Conservation (phyloP, 2,797 vertebrate species). For the Paedocypris micromegethes region DNA sequence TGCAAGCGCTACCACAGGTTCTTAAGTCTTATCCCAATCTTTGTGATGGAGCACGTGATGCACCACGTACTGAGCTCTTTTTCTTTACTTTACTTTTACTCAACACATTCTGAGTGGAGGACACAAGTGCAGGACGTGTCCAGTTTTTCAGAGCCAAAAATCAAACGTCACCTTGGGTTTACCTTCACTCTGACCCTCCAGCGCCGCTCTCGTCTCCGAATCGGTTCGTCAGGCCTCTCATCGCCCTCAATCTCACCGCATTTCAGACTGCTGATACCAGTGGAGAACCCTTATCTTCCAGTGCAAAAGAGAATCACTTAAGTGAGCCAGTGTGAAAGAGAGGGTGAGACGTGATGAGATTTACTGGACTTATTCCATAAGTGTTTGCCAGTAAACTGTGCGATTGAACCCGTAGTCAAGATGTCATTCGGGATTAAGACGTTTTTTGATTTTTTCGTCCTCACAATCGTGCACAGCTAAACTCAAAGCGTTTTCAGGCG, state of each 20-base stretch:
- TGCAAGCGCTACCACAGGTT: too few species aligned
- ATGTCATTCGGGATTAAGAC: not conserved
- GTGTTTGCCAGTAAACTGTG: not conserved
- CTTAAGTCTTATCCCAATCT: too few species aligned
- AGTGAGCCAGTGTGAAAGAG: conserved; percentile 15
- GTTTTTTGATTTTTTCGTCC: not conserved
- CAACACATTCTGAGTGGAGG: too few species aligned
- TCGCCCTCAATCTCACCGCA: not conserved
- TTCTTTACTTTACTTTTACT: too few species aligned
- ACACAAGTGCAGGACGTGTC: too few species aligned
- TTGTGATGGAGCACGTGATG: too few species aligned
- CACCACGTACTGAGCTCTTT: too few species aligned
- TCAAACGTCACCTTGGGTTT: conserved; percentile 39
- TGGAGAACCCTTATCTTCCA: conserved; percentile 4
- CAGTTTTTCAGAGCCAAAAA: conserved; percentile 1
- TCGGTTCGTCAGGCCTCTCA: conserved; percentile 22
- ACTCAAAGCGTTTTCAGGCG: conserved; percentile 28
- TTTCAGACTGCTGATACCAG: conserved; percentile 6
- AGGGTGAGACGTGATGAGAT: not conserved
- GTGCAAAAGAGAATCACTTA: conserved; percentile 10
- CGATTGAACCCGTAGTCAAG: not conserved
- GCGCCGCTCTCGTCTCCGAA: conserved; percentile 8
- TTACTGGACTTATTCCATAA: not conserved
- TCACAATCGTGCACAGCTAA: conserved; percentile 12
- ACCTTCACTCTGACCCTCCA: conserved; percentile 23